phyloP scores from a whole-genome alignment of 1,140 invertebrate species.

The Lepidurus apus region DNA sequence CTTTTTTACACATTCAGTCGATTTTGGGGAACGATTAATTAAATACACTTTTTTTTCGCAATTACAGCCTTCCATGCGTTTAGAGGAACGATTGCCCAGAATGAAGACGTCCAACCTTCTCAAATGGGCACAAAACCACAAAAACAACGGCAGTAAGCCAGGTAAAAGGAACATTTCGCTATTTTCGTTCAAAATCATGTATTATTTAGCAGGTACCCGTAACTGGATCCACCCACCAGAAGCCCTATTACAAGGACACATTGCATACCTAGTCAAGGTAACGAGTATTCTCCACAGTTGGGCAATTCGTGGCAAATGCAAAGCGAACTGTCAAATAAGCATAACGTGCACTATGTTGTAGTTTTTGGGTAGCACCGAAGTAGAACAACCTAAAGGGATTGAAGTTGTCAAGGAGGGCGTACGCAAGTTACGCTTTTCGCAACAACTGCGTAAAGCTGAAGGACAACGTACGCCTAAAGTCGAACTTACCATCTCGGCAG shows the following conservation, averaged over 20 bases:
- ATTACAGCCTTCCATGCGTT: constrained; percentile 1
- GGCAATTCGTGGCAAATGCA: constrained; percentile 6
- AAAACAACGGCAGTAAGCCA: constrained; percentile 41
- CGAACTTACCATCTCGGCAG: constrained; percentile 85
- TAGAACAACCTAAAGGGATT: constrained; percentile 92
- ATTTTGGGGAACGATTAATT: background rate
- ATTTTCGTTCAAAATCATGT: constrained; percentile 32
- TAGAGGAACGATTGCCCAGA: constrained; percentile 28
- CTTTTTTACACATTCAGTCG: background rate
- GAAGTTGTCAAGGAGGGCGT: constrained; percentile 95
- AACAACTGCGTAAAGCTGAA: constrained; percentile 88
- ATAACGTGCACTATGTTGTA: constrained; percentile 42
- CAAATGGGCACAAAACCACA: constrained; percentile 55
- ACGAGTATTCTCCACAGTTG: constrained; percentile 37
- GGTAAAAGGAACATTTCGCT: constrained; percentile 26
- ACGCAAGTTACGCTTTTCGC: constrained; percentile 86
- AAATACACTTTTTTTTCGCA: background rate
- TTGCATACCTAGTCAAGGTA: constrained; percentile 95
- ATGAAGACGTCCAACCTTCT: constrained; percentile 56
- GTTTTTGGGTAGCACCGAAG: constrained; percentile 89
- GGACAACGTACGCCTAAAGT: constrained; percentile 84
- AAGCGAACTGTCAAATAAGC: background rate
- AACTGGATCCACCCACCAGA: constrained; percentile 94
- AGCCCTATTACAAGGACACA: constrained; percentile 85
- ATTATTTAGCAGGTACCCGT: constrained; percentile 50